Evolutionary conservation across 2,888 invertebrate species (phyloP), one percentile per base, ranked within the genome.

Genomic region (Xylota segnis): DNA sequence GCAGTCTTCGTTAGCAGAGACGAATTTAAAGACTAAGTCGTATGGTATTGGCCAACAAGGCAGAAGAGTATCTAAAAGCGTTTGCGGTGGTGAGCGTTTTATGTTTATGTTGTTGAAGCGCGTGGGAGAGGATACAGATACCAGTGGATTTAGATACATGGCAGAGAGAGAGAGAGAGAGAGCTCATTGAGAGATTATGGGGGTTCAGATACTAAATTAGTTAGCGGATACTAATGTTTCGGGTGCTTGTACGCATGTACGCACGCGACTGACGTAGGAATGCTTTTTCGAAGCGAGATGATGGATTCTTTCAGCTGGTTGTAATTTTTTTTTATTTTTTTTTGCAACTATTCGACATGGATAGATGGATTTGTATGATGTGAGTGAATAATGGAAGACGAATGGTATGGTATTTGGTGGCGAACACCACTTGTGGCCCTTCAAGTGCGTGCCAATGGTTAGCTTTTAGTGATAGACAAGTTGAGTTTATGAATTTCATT

Each of bases 11-110:
- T 79, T 71, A 71, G 79, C 65, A 79, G 84, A 84, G 79, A 59
- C 54, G 59, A 71, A 66, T 76, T 54, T 71, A 76, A 84, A 84
- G 84, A 84, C 84, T 84, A 79, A 84, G 65, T 71, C 58, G 58
- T 66, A 45, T 52, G 37, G 50, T 32, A 18, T 65, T 70, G 70
- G 40, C 77, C 37, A 59, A 37, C 27, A 43, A 45, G 40, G 43
- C 75, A 23, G 65, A 66, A 23, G 65, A 66, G 47, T 29, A 58
- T 82, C 40, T 68, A 27, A 12, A 43, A 45, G 12, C 7, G 16
- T 23, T 16, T 45, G 16, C 14, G 29, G 52, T 59, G 50, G 68
- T 81, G 81, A 71, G 82, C 34, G 58, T 58, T 71, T 76, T 75
- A 82, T 75, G 75, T 63, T 76, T 76, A 83, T 83, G 76, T 71